phyloP scores from a whole-genome alignment of 2,797 vertebrate species.

The Gymnodraco acuticeps region DNA sequence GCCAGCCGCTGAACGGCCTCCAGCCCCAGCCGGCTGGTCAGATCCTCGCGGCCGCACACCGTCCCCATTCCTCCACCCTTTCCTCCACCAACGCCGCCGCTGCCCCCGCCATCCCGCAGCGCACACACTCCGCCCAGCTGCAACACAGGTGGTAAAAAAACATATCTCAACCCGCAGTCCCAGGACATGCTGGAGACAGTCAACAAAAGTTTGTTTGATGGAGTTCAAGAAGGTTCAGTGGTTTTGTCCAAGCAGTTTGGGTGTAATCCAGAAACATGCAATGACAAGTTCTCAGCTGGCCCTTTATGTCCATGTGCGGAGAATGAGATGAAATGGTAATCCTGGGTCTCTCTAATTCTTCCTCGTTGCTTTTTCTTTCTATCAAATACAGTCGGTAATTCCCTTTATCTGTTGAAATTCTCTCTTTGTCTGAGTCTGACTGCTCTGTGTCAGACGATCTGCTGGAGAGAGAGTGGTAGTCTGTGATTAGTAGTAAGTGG shows the following conservation, averaged over 20 bases:
- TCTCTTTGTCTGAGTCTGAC: slow-evolving; percentile 63
- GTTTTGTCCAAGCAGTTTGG: slow-evolving; percentile 17
- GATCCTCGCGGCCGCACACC: slow-evolving; percentile 87
- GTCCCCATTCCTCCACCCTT: slow-evolving; percentile 59
- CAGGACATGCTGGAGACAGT: slow-evolving; percentile 88
- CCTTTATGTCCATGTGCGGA: slow-evolving; percentile 46
- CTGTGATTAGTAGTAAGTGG: slow-evolving; percentile 76
- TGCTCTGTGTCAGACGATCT: slow-evolving; percentile 70
- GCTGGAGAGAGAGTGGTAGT: slow-evolving; percentile 62
- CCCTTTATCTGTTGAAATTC: slow-evolving; percentile 59
- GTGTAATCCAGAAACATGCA: slow-evolving; percentile 49
- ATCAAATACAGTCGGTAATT: slow-evolving; percentile 57
- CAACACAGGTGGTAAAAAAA: slow-evolving; percentile 93
- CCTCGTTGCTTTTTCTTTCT: slow-evolving; percentile 43
- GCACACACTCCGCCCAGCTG: slow-evolving; percentile 93
- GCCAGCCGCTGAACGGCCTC: slow-evolving; percentile 95
- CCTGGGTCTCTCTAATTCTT: slow-evolving; percentile 44
- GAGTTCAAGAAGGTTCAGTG: slow-evolving; percentile 30
- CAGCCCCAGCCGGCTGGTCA: slow-evolving; percentile 86
- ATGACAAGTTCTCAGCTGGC: slow-evolving; percentile 30
- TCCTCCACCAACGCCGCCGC: slow-evolving; percentile 33
- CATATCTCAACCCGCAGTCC: slow-evolving; percentile 95
- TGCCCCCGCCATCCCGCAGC: slow-evolving; percentile 78
- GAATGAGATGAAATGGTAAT: slow-evolving; percentile 51
- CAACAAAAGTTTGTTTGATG: not conserved